Evolutionary conservation across 2,797 vertebrate species (phyloP).

Genomic region (Leptatherina wallacei): DNA sequence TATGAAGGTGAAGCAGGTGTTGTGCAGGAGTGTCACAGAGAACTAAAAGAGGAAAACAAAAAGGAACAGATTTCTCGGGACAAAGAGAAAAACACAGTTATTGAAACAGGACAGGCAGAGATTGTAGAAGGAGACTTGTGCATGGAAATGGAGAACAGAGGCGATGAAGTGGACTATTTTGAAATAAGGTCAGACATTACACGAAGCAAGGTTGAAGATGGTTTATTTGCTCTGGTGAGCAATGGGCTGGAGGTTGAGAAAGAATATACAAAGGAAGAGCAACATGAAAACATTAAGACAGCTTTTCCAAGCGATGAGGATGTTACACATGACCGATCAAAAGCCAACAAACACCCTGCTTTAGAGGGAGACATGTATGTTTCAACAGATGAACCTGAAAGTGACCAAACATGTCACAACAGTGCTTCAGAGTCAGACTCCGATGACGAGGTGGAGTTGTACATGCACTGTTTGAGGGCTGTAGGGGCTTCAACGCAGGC

Average conservation of each 20-base stretch:
- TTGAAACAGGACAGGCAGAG: constrained; percentile 10
- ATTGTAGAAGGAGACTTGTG: constrained; percentile 18
- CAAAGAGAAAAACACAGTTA: constrained; percentile 7
- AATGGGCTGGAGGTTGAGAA: constrained; percentile 22
- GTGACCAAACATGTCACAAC: constrained; percentile 26
- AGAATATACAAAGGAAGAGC: constrained; percentile 21
- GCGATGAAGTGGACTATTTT: constrained; percentile 24
- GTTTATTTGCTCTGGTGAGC: constrained; percentile 39
- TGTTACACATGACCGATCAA: constrained; percentile 16
- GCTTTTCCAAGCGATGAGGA: constrained; percentile 10
- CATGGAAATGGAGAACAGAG: neutral
- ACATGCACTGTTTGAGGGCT: constrained; percentile 77
- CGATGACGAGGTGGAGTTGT: constrained; percentile 82
- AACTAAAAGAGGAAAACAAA: constrained; percentile 12
- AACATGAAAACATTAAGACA: constrained; percentile 20
- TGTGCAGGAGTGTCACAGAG: constrained; percentile 9
- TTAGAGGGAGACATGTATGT: neutral
- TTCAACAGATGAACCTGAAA: constrained; percentile 32
- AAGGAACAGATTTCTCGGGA: constrained; percentile 20
- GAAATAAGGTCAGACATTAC: constrained; percentile 25
- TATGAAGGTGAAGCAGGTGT: constrained; percentile 11
- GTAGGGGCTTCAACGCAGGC: constrained; percentile 50
- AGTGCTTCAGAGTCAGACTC: constrained; percentile 75
- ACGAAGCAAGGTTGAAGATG: constrained; percentile 31
- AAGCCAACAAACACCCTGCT: neutral